Evolutionary conservation across 1,140 invertebrate genomes (phyloP), one percentile per base, ranked within the genome.

Genomic region (Achroia grisella): DNA sequence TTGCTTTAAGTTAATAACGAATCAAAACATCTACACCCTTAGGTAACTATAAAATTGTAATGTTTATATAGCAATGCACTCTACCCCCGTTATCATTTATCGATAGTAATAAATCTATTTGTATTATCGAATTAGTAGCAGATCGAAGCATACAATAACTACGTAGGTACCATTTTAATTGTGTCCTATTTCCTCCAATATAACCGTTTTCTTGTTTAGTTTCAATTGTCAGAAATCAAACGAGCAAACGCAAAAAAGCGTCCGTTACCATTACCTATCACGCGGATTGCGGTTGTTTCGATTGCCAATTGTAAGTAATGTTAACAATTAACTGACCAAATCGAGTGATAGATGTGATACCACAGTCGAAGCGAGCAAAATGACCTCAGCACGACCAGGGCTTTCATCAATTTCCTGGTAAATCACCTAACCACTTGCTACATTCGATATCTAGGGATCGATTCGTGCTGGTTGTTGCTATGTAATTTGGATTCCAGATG

Each of bases 181-280:
- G 17, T 23, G 6, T 3, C 17, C 17, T 23, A 23, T 23, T 23
- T 23, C 17, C 17, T 23, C 2, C 17, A 23, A 23, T 35, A 45
- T 48, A 57, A 58, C 48, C 40, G 54, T 27, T 59, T 64, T 66
- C 62, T 64, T 66, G 49, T 59, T 63, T 56, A 59, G 46, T 33
- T 52, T 39, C 48, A 31, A 59, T 60, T 59, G 60, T 67, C 50
- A 34, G 32, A 60, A 51, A 57, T 41, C 43, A 56, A 66, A 62
- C 57, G 44, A 55, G 55, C 28, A 39, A 52, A 54, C 32, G 54
- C 48, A 67, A 71, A 68, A 71, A 68, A 59, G 27, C 13, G 48
- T 52, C 67, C 56, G 68, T 65, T 68, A 71, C 50, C 39, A 48
- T 55, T 23, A 52, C 34, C 42, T 51, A 52, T 55, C 43, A 56